Percentiles rank a stretch among this genome's conserved stretches.
These are phyloP conservation scores for Leptinotarsa undecemlineata DNA, from an alignment of 1,140 invertebrate species.

Conservation along the genomic window DNA sequence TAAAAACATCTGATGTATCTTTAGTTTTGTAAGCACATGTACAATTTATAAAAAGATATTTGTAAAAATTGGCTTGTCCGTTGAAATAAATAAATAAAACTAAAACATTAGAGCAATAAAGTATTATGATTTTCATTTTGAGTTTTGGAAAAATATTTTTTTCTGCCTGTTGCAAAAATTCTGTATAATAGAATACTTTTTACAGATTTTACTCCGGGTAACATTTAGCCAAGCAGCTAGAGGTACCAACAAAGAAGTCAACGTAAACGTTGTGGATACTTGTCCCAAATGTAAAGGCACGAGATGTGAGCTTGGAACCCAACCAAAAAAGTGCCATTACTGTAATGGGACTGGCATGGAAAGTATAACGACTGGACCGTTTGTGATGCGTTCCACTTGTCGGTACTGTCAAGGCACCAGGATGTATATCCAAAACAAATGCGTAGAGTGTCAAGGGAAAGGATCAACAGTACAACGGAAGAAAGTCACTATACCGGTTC, in stretches of 20 bases:
- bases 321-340: conserved; percentile 81
- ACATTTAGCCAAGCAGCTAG: conserved; percentile 94
- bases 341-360: conserved; percentile 99
- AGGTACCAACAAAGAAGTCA: conserved; percentile 92
- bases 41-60: no score
- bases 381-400: conserved; percentile 97
- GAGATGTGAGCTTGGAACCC: conserved; percentile 85
- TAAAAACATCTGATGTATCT: no score
- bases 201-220: conserved; percentile 86
- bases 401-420: conserved; percentile 88
- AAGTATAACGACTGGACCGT: conserved; percentile 88
- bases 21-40: no score
- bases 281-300: conserved; percentile 88
- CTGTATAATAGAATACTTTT: conserved; percentile 6
- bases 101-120: no score
- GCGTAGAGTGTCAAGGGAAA: conserved; percentile 90
- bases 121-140: no score
- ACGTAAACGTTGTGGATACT: conserved; percentile 89
- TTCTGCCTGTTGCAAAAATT: not conserved
- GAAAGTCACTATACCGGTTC: conserved; percentile 92
- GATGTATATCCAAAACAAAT: conserved; percentile 88
- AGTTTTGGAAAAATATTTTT: no score
- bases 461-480: conserved; percentile 89
- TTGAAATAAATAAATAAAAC: no score
- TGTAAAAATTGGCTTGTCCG: no score